Percentiles rank a stretch among this genome's conserved stretches.
Conservation (phyloP, 1,140 invertebrate species). For the Rhynchophorus ferrugineus region DNA sequence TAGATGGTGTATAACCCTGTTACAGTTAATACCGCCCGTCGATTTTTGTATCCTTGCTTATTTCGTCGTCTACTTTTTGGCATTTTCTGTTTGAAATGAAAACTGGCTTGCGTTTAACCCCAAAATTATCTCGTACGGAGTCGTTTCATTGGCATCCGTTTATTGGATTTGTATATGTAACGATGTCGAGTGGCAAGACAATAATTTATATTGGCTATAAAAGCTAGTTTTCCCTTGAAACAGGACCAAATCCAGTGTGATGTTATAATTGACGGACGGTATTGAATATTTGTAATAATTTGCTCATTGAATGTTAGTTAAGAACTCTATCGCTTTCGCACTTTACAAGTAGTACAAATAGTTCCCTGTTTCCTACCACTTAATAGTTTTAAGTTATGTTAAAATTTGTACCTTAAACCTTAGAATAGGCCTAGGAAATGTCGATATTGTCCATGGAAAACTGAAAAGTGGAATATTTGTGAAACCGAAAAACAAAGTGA, state of each 20-base stretch:
- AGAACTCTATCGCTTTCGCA: too few relatives aligned
- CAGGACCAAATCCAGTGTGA: neutral
- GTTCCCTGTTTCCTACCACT: neutral
- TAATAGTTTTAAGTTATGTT: conserved; percentile 5
- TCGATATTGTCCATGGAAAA: neutral
- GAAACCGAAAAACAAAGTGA: conserved; percentile 1
- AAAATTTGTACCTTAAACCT: conserved; percentile 15
- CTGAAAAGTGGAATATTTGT: conserved; percentile 2
- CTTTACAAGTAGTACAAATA: neutral
- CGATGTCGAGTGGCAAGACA: neutral
- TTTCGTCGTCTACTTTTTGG: too few relatives aligned
- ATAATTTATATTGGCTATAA: neutral
- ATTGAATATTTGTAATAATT: neutral
- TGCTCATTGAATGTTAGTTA: neutral
- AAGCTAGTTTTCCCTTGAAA: too few relatives aligned
- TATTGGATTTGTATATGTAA: too few relatives aligned
- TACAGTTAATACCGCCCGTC: too few relatives aligned
- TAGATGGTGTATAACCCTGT: too few relatives aligned
- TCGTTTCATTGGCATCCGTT: too few relatives aligned
- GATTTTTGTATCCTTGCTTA: too few relatives aligned
- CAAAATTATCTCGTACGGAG: too few relatives aligned
- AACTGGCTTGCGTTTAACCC: too few relatives aligned
- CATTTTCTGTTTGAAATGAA: too few relatives aligned
- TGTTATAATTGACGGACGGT: neutral
- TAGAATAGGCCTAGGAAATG: conserved; percentile 3